Evolutionary conservation across 37 sponge, comb jelly and placozoan species (phyloP).

Genomic region (Amphimedon queenslandica): DNA sequence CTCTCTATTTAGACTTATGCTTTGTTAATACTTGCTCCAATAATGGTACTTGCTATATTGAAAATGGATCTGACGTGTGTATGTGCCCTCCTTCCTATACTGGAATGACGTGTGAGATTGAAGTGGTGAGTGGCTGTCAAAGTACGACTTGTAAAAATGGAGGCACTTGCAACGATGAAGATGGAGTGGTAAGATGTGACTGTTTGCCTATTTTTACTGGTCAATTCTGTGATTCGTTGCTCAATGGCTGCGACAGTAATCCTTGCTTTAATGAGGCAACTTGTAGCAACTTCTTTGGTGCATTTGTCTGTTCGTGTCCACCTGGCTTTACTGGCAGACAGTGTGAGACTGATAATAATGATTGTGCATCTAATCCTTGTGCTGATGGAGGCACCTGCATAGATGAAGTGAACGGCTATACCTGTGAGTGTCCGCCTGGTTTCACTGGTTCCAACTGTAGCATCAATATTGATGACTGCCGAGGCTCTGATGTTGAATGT

Average conservation of each 20-base stretch:
- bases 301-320: conserved; percentile 2
- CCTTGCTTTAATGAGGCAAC: conserved; percentile 15
- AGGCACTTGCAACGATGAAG: background rate
- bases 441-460: conserved; percentile 1
- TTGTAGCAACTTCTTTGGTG: background rate
- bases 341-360: conserved; percentile 18
- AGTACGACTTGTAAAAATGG: background rate
- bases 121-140: conserved; percentile 29
- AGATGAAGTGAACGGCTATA: background rate
- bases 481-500: conserved; percentile 4
- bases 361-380: conserved; percentile 23
- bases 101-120: conserved; percentile 49
- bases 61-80: conserved; percentile 30
- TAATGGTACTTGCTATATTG: no score
- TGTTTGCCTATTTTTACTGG: conserved; percentile 22
- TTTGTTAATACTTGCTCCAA: no score
- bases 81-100: conserved; percentile 49
- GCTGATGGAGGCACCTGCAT: conserved; percentile 19
- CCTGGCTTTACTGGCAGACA: conserved; percentile 13
- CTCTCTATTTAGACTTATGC: no score
- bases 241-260: conserved; percentile 5
- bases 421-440: conserved; percentile 6
- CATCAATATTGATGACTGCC: conserved; percentile 20
- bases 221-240: conserved; percentile 7
- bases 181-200: background rate